phyloP scores from a whole-genome alignment of 2,797 vertebrate species.

The Poeciliopsis gracilis region DNA sequence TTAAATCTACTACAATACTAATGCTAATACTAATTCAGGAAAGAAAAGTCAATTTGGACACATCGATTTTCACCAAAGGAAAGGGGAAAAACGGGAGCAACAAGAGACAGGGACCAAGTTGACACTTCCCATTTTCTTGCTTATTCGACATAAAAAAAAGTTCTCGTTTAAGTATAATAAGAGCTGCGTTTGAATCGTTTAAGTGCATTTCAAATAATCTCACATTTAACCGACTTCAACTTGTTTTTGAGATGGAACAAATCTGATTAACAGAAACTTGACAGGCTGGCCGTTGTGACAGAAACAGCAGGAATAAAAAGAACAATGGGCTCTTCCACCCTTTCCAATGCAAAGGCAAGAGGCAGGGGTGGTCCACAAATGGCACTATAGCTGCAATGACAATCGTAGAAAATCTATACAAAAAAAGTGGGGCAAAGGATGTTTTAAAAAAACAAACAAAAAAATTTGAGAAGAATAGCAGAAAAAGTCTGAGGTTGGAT shows the following conservation, averaged over 20 bases:
- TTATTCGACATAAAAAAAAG: conserved; percentile 53
- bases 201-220: conserved; percentile 82
- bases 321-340: conserved; percentile 50
- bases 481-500: conserved; percentile 35
- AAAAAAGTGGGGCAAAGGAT: conserved; percentile 60
- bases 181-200: conserved; percentile 69
- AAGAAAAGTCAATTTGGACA: conserved; percentile 83
- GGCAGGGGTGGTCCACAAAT: conserved; percentile 54
- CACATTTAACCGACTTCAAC: conserved; percentile 23
- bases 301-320: conserved; percentile 32
- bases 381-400: conserved; percentile 73
- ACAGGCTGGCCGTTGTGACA: conserved; percentile 28
- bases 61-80: conserved; percentile 82
- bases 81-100: conserved; percentile 38
- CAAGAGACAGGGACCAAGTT: conserved; percentile 65
- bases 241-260: conserved; percentile 41
- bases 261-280: conserved; percentile 24
- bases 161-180: conserved; percentile 42
- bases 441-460: conserved; percentile 54
- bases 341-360: conserved; percentile 54
- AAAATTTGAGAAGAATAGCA: conserved; percentile 53
- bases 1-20: conserved; percentile 91
- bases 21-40: conserved; percentile 91
- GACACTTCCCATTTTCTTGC: conserved; percentile 75
- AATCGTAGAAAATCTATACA: conserved; percentile 63